A percentile compares a stretch with the other conserved stretches of the same genome.
Conservation (phyloP, 1,140 invertebrate genomes). For the Harpegnathos saltator region DNA sequence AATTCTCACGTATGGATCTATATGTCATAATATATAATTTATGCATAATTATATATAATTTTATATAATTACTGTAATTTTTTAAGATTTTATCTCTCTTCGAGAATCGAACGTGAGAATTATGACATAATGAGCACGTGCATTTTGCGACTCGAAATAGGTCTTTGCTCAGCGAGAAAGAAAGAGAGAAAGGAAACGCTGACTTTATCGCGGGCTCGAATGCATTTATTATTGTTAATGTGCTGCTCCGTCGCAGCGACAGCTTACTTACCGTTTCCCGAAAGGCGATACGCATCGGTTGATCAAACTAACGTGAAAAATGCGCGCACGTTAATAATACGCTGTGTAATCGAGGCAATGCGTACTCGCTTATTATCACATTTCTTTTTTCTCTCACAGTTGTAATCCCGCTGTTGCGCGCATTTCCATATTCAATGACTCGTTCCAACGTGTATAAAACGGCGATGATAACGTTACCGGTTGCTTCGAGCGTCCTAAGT, state of each 20-base stretch:
- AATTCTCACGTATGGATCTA: no score
- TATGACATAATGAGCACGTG: no score
- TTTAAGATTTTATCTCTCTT: no score
- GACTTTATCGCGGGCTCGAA: neutral
- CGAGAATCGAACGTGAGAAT: no score
- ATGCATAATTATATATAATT: no score
- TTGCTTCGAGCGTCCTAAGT: no score
- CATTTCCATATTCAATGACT: conserved; percentile 61
- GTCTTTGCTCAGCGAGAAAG: no score
- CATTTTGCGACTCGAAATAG: no score
- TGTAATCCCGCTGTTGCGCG: neutral
- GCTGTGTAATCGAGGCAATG: neutral
- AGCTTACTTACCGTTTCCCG: no score
- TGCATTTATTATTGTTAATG: neutral
- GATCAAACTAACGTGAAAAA: neutral
- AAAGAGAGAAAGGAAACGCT: neutral
- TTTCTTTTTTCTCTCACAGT: conserved; percentile 48
- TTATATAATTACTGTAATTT: no score
- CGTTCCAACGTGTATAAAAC: conserved; percentile 6
- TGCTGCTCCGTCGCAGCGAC: no score
- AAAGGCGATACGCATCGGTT: neutral
- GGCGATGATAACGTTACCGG: conserved; percentile 20
- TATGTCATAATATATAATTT: no score
- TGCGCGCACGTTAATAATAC: conserved; percentile 25
- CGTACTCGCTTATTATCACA: conserved; percentile 40